These are phyloP conservation scores for Oreortyx pictus DNA, from an alignment of 2,797 vertebrate genomes.

Conservation along the genomic window DNA sequence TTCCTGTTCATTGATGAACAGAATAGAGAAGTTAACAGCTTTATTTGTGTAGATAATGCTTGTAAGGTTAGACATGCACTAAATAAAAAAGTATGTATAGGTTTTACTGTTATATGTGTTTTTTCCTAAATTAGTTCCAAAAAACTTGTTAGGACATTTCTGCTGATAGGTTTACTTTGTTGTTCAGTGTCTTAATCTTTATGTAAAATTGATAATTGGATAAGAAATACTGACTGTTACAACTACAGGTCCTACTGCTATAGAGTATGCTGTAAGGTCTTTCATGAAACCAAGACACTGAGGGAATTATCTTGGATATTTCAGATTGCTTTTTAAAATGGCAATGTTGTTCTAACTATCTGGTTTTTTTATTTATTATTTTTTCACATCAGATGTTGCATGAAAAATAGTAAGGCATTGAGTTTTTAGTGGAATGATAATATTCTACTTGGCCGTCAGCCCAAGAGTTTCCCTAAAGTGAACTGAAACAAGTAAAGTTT, in stretches of 20 bases:
- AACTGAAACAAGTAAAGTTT: neutral
- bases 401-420: neutral
- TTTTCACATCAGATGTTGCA: neutral
- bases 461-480: neutral
- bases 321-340: neutral
- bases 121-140: neutral
- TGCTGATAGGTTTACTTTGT: conserved; percentile 21
- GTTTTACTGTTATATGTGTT: neutral
- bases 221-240: neutral
- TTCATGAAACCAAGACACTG: neutral
- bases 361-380: neutral
- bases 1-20: neutral
- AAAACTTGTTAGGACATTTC: neutral
- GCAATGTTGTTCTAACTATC: neutral
- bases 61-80: rapidly evolving
- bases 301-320: neutral
- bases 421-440: neutral
- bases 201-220: neutral
- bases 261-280: neutral
- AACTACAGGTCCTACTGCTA: neutral
- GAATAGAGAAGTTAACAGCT: neutral
- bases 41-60: neutral
- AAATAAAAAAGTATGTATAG: neutral
- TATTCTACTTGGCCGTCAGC: neutral
- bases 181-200: neutral